Evolutionary conservation across 1,140 invertebrate species (phyloP).

Genomic region (Neotoxoptera formosana): DNA sequence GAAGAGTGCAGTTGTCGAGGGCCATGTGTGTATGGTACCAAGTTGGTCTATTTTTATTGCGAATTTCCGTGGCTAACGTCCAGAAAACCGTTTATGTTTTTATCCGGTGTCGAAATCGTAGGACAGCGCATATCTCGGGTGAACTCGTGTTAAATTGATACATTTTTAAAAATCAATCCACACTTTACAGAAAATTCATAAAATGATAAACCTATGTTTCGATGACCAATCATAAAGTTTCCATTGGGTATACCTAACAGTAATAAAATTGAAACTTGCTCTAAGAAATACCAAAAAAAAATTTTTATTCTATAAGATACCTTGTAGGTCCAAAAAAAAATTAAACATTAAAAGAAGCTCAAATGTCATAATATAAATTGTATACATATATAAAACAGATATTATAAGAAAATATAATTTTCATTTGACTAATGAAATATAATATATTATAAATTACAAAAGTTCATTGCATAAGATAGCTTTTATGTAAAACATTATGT

Average conservation of each 20-base stretch:
- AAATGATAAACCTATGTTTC: not conserved
- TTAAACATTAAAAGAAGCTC: too few relatives aligned
- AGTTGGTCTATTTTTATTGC: conserved; percentile 49
- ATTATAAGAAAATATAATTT: too few relatives aligned
- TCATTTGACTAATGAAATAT: too few relatives aligned
- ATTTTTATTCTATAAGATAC: too few relatives aligned
- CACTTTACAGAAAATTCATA: not conserved
- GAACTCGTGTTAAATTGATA: not conserved
- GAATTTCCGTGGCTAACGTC: not conserved
- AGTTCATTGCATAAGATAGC: not conserved
- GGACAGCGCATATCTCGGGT: not conserved
- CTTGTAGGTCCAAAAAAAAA: too few relatives aligned
- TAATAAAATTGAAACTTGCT: not conserved
- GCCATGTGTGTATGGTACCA: conserved; percentile 21
- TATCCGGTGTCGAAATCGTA: conserved; percentile 18
- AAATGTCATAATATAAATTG: too few relatives aligned
- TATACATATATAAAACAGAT: too few relatives aligned
- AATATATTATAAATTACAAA: not conserved
- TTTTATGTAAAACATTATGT: not conserved
- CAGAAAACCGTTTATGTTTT: conserved; percentile 26
- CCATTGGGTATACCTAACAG: not conserved
- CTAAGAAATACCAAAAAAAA: not conserved
- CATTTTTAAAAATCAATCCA: not conserved
- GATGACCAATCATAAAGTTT: not conserved
- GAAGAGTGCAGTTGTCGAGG: not conserved